Conservation (phyloP, 2,113 vertebrate genomes). For the Rhineura floridana region DNA sequence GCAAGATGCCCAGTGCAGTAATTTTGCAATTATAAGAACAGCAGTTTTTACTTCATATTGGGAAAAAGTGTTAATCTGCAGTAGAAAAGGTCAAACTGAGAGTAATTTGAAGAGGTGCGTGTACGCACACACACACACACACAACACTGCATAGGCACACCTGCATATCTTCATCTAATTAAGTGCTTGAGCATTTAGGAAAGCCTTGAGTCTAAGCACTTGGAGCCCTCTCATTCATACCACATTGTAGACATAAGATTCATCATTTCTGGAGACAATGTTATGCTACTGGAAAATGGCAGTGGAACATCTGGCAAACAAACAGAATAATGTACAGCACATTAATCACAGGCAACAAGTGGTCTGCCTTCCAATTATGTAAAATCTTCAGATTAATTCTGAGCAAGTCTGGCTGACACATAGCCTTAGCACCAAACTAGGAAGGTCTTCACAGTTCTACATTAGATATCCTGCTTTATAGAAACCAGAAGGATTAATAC, state of each 20-base stretch:
- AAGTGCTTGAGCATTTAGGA: neutral
- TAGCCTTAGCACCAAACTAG: neutral
- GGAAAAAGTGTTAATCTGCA: constrained; percentile 17
- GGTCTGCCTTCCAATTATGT: constrained; percentile 9
- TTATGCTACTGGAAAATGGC: constrained; percentile 30
- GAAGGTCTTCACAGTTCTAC: neutral
- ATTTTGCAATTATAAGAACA: constrained; percentile 4
- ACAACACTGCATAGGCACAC: neutral
- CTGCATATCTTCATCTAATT: neutral
- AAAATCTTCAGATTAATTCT: neutral
- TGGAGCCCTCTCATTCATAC: neutral
- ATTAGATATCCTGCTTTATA: neutral
- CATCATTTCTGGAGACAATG: constrained; percentile 16
- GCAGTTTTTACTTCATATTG: constrained; percentile 6
- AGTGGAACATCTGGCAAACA: constrained; percentile 35
- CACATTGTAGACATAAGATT: constrained; percentile 27
- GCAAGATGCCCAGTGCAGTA: neutral
- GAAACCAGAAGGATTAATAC: neutral
- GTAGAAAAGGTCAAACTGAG: neutral
- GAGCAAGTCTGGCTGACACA: neutral
- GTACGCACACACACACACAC: neutral
- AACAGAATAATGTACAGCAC: constrained; percentile 9
- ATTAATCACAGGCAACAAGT: constrained; percentile 12
- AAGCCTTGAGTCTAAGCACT: constrained; percentile 4
- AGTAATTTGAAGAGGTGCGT: neutral